Evolutionary conservation across 2,797 vertebrate genomes (phyloP).

Genomic region (Fratercula arctica): DNA sequence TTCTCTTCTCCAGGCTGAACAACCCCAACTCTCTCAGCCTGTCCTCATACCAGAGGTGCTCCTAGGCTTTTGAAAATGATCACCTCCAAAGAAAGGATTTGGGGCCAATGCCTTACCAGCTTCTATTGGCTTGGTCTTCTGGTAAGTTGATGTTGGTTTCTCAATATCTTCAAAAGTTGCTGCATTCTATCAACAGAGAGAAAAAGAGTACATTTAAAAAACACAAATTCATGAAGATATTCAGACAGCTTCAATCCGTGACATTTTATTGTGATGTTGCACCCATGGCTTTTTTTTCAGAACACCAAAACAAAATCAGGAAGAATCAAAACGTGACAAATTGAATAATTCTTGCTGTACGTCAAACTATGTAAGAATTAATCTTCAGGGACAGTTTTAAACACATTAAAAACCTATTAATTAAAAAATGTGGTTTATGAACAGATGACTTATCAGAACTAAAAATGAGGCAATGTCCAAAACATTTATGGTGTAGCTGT

Average conservation of each 20-base stretch:
- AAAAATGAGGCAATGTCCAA: background rate
- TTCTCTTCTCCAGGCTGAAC: too few species aligned
- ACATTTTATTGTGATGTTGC: background rate
- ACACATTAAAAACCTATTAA: background rate
- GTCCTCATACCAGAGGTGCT: too few species aligned
- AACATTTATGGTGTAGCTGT: background rate
- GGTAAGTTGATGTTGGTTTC: slow-evolving; percentile 84
- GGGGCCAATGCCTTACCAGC: slow-evolving; percentile 80
- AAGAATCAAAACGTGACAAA: background rate
- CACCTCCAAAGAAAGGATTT: background rate
- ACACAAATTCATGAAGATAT: background rate
- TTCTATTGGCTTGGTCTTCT: slow-evolving; percentile 92
- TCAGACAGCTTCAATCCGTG: background rate
- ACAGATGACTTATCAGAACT: background rate
- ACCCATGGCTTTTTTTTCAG: background rate
- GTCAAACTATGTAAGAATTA: background rate
- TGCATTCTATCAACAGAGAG: slow-evolving; percentile 81
- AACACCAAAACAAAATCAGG: background rate
- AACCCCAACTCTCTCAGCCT: too few species aligned
- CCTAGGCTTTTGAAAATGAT: background rate
- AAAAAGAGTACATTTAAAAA: background rate
- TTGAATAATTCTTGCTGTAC: background rate
- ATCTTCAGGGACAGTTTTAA: background rate
- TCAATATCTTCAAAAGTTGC: slow-evolving; percentile 91
- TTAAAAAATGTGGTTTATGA: background rate